phyloP scores from a whole-genome alignment of 2,888 invertebrate genomes.

The Dicyrtoma fusca region DNA sequence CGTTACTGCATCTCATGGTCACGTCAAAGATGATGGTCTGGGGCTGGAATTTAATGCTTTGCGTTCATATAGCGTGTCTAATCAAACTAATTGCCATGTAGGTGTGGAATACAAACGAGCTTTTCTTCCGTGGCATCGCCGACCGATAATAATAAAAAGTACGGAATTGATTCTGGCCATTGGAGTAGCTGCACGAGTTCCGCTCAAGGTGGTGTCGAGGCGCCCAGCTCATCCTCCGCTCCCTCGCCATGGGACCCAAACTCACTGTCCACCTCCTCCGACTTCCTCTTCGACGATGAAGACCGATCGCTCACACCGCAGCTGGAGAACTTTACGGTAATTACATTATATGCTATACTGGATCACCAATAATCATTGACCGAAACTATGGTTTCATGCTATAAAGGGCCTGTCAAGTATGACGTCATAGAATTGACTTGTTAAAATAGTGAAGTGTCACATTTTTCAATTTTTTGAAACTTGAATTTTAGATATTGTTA shows the following conservation, averaged over 20 bases:
- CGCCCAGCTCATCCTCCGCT: conserved; percentile 50
- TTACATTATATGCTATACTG: no score
- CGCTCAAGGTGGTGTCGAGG: conserved; percentile 46
- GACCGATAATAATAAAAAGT: conserved; percentile 46
- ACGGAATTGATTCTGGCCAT: conserved; percentile 56
- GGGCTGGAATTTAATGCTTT: conserved; percentile 1
- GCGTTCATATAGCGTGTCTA: no score
- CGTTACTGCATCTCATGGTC: not conserved
- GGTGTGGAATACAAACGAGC: conserved; percentile 57
- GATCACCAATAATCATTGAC: no score
- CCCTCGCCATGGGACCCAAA: conserved; percentile 55
- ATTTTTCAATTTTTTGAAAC: no score
- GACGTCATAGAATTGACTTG: no score
- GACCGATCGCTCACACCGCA: conserved; percentile 56
- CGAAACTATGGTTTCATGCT: no score
- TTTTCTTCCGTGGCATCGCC: conserved; percentile 54
- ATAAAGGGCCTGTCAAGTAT: no score
- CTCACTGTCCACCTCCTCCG: conserved; percentile 53
- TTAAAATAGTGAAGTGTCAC: no score
- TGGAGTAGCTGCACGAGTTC: conserved; percentile 56
- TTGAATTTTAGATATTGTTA: no score
- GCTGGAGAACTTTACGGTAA: conserved; percentile 56
- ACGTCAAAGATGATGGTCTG: conserved; percentile 5
- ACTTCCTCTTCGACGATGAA: conserved; percentile 56
- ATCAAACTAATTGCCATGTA: conserved; percentile 31